These are phyloP conservation scores for Ametastegia equiseti DNA, from an alignment of 2,888 invertebrate genomes.

Conservation along the genomic window DNA sequence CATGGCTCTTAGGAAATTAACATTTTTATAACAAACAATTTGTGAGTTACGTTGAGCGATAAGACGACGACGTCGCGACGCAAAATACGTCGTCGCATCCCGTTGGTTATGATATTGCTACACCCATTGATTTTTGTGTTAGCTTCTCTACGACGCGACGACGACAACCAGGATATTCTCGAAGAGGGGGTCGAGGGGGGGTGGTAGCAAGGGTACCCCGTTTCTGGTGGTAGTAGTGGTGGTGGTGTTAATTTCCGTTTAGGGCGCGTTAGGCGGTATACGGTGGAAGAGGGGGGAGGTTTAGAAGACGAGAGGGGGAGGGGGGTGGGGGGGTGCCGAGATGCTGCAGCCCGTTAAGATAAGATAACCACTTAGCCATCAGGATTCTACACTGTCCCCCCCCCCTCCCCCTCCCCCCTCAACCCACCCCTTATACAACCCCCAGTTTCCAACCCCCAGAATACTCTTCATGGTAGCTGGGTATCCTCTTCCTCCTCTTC, in stretches of 20 bases:
- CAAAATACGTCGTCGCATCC: constrained; percentile 35
- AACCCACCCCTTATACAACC: neutral
- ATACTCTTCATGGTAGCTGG: constrained; percentile 16
- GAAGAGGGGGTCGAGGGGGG: constrained; percentile 8
- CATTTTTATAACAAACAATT: constrained; percentile 67
- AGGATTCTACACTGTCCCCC: constrained; percentile 62
- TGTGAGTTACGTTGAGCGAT: constrained; percentile 46
- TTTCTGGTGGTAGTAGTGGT: no score
- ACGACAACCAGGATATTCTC: constrained; percentile 19
- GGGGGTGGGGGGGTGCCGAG: constrained; percentile 17
- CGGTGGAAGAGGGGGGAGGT: no score
- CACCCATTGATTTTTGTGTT: constrained; percentile 69
- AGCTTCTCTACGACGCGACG: constrained; percentile 49
- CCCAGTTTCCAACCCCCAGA: neutral
- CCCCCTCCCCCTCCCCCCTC: constrained; percentile 9
- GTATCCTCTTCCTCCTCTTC: constrained; percentile 41
- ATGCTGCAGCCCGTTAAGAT: constrained; percentile 58
- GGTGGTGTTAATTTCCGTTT: constrained; percentile 74
- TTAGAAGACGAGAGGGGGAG: constrained; percentile 30
- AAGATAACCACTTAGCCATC: constrained; percentile 73
- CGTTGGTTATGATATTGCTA: constrained; percentile 37
- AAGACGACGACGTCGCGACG: constrained; percentile 10
- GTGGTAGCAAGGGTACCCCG: constrained; percentile 48
- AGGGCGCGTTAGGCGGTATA: constrained; percentile 70
- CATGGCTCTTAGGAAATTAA: constrained; percentile 65